Conservation (phyloP, 2,888 invertebrate genomes). For the Cryptosula pallasiana region DNA sequence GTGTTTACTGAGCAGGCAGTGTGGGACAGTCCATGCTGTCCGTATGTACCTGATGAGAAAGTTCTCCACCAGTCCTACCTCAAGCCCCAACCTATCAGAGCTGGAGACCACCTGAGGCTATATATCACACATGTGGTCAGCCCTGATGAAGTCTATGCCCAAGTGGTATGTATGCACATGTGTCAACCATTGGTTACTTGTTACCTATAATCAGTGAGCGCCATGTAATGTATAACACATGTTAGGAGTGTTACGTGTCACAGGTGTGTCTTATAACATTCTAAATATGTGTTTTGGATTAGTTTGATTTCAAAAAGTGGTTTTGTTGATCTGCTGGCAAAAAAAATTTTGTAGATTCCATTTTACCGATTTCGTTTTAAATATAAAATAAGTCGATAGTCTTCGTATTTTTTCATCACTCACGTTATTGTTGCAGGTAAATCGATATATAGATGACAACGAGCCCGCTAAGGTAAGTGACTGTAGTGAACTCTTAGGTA, state of each 20-base stretch:
- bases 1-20: conserved; percentile 8
- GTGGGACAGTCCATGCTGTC: neutral
- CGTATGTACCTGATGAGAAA: neutral
- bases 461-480: too few species aligned
- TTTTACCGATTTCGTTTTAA: too few species aligned
- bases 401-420: too few species aligned
- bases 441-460: too few species aligned
- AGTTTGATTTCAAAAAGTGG: too few species aligned
- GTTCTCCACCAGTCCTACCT: neutral
- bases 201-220: neutral
- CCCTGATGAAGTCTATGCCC: neutral
- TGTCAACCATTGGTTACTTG: neutral
- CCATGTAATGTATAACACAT: neutral
- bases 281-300: neutral
- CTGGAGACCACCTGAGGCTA: neutral
- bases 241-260: neutral
- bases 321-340: too few species aligned
- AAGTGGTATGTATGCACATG: neutral
- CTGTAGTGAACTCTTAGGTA: too few species aligned
- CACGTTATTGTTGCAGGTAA: too few species aligned
- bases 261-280: neutral
- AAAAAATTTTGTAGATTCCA: too few species aligned
- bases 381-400: too few species aligned
- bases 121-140: conserved; percentile 14
- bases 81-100: neutral